Base-by-base conservation (phyloP, 2,888 invertebrate species). In the Chrysolina oricalcia region DNA sequence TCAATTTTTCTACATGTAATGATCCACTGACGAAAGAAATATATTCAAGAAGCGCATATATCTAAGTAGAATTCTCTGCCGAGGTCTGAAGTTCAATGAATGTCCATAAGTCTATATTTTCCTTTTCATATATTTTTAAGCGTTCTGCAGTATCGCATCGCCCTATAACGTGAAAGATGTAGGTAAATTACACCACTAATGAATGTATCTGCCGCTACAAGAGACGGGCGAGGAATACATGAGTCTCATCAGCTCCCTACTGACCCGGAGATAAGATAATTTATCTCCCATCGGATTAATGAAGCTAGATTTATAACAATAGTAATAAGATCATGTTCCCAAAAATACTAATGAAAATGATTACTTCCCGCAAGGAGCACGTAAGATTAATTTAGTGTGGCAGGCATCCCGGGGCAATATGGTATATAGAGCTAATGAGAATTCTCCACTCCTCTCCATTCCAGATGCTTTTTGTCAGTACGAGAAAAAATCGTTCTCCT, bases 221-320 rank as follows among this genome's bases (percentile, higher is more conserved):
- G 73, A 77, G 70, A 65, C 59, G 71, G 66, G 68, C 67, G 67
- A 69, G 65, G 77, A 76, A 78, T 80, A 77, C 75, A 78, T 70
- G 78, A 75, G 70, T 53, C 76, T 80, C 80, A 82, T 82, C 80
- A 82, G 78, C 82, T 79, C 82, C 82, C 82, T 73, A 80, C 81
- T 79, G 82, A 78, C 78, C 80, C 63, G 75, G 63, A 75, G 75
- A 80, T 80, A 72, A 72, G 74, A 75, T 78, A 70, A 80, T 80
- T 77, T 78, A 80, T 80, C 80, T 77, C 75, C 73, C 75, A 79
- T 75, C 70, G 70, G 76, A 80, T 80, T 80, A 80, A 80, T 77
- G 80, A 74, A 72, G 67, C 70, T 72, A 78, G 79, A 79, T 79
- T 78, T 79, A 76, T 78, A 78, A 76, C 75, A 78, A 73, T 75